Evolutionary conservation across 1,140 invertebrate genomes (phyloP).

Genomic region (Laupala kohalensis): DNA sequence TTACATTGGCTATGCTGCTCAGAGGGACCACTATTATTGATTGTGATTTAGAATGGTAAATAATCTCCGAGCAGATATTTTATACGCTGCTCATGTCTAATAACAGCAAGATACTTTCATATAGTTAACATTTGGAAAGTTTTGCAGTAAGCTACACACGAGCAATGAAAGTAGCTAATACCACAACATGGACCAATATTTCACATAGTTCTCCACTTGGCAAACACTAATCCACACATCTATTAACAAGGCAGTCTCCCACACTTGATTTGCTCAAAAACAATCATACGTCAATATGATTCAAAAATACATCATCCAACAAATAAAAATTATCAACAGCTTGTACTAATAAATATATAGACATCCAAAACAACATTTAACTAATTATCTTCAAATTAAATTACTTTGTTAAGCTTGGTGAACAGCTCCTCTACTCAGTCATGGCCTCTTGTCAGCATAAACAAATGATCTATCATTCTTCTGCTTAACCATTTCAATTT

Average conservation of each 20-base stretch:
- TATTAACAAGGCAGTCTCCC: background rate
- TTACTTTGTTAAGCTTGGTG: background rate
- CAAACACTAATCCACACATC: background rate
- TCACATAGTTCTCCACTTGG: background rate
- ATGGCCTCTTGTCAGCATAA: background rate
- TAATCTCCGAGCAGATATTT: background rate
- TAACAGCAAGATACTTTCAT: background rate
- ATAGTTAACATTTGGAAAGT: background rate
- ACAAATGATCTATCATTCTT: background rate
- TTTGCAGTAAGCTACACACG: background rate
- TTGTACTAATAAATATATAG: background rate
- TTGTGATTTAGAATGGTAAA: background rate
- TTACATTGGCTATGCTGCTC: background rate
- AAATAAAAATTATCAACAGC: background rate
- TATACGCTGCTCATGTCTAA: background rate
- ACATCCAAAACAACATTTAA: background rate
- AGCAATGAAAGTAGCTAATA: background rate
- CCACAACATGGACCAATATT: background rate
- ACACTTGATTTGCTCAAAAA: background rate
- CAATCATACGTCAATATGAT: background rate
- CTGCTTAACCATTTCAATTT: background rate
- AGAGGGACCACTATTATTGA: background rate
- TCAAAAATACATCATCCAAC: background rate
- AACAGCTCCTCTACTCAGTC: background rate
- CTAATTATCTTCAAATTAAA: background rate